These are phyloP conservation scores for Tipula helvola DNA, from an alignment of 2,888 invertebrate genomes.

Conservation along the genomic window DNA sequence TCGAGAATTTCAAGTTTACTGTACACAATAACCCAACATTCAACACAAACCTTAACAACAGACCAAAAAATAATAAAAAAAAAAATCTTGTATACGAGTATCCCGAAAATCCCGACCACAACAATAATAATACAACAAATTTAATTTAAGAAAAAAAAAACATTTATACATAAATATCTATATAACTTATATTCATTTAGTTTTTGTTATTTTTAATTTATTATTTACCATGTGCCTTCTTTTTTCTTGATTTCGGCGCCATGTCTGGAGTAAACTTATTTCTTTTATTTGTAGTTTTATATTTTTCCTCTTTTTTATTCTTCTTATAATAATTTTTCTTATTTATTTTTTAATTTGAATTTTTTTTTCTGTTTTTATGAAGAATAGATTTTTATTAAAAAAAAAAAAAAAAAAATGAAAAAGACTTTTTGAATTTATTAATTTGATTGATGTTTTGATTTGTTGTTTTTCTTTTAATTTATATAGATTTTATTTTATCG, in stretches of 20 bases:
- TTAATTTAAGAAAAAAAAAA: background rate
- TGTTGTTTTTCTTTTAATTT: background rate
- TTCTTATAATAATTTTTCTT: background rate
- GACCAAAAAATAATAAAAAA: background rate
- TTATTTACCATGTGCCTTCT: conserved; percentile 38
- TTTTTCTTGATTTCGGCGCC: conserved; percentile 38
- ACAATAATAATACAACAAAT: conserved; percentile 5
- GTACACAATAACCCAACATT: background rate
- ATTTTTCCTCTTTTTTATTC: background rate
- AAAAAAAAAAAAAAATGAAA: too few species aligned
- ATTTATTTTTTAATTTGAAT: conserved; percentile 8
- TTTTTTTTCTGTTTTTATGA: conserved; percentile 5
- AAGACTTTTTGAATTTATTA: background rate
- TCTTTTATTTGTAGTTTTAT: background rate
- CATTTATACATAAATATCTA: background rate
- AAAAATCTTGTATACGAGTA: background rate
- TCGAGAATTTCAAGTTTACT: background rate
- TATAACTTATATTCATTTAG: conserved; percentile 9
- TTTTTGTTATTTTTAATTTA: conserved; percentile 25
- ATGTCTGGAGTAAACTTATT: conserved; percentile 26
- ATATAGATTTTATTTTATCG: background rate
- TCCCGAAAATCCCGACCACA: background rate
- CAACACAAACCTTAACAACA: background rate
- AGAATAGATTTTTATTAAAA: background rate
- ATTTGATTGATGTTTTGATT: conserved; percentile 5